Conservation (phyloP, 53 echinoderm and acorn worm species). For the Actinopyga echinites region DNA sequence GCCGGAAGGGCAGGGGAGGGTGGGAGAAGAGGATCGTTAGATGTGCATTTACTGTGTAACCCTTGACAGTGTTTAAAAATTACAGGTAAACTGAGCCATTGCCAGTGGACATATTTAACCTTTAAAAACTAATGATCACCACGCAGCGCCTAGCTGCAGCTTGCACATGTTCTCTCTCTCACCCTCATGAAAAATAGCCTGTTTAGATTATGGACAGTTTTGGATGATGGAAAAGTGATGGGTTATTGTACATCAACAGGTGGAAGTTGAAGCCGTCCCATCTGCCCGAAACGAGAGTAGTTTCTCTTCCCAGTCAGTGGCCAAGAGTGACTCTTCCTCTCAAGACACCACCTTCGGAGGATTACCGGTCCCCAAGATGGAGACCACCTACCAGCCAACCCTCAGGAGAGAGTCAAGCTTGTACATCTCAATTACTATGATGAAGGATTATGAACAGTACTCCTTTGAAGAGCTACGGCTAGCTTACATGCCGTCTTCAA, state of each 20-base stretch:
- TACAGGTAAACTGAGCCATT: too few species aligned
- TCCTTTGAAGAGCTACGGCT: conserved; percentile 95
- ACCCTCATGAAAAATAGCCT: too few species aligned
- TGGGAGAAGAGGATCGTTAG: too few species aligned
- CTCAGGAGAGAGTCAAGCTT: conserved; percentile 75
- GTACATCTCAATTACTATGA: conserved; percentile 95
- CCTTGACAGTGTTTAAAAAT: too few species aligned
- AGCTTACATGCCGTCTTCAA: conserved; percentile 81
- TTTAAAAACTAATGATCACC: too few species aligned
- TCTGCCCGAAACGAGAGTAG: conserved; percentile 75
- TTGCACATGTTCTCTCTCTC: too few species aligned
- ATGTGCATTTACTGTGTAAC: too few species aligned
- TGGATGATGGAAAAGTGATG: too few species aligned
- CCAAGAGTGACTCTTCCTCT: conserved; percentile 61
- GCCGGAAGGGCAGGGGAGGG: too few species aligned
- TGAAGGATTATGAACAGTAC: conserved; percentile 96
- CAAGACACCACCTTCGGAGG: conserved; percentile 93
- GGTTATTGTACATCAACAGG: conserved; percentile 21
- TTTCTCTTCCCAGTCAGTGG: conserved; percentile 60
- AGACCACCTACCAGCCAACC: conserved; percentile 75
- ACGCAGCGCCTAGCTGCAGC: too few species aligned
- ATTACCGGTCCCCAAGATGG: conserved; percentile 73
- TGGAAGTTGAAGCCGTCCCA: conserved; percentile 94
- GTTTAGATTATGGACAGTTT: too few species aligned
- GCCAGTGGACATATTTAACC: too few species aligned